Conservation (phyloP, 92 coral and sea anemone genomes). For the Palythoa heliodiscus region DNA sequence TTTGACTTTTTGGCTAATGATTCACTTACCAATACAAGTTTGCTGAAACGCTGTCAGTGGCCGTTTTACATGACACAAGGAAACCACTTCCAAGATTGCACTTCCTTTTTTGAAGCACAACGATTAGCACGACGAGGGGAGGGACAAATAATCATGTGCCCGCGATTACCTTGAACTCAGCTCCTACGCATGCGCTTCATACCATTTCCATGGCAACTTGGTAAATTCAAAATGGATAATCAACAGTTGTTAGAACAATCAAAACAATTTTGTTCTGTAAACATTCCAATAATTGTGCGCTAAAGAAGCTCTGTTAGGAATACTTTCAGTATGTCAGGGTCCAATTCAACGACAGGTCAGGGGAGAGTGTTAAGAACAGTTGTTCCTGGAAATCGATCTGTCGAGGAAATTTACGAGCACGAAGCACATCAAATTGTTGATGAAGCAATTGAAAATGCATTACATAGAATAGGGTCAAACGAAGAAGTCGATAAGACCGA, state of each 20-base stretch:
- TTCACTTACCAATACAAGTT: neutral
- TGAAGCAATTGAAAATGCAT: constrained; percentile 95
- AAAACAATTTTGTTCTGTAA: neutral
- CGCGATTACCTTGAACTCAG: neutral
- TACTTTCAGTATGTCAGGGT: neutral
- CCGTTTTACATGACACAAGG: neutral
- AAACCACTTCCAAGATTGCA: neutral
- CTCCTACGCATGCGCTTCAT: constrained; percentile 15
- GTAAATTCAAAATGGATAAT: constrained; percentile 43
- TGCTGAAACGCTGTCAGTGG: neutral
- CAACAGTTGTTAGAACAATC: neutral
- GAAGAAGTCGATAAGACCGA: constrained; percentile 10
- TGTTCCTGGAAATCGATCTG: constrained; percentile 79
- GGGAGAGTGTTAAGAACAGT: constrained; percentile 63
- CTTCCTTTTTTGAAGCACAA: neutral
- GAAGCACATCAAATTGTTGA: constrained; percentile 97
- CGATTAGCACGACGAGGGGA: neutral
- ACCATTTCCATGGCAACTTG: constrained; percentile 35
- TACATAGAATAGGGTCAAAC: constrained; percentile 59
- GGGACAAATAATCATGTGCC: constrained; percentile 29
- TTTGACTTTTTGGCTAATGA: constrained; percentile 17
- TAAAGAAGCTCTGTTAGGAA: neutral
- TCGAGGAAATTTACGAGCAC: constrained; percentile 79
- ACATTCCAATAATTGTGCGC: neutral
- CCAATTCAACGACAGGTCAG: constrained; percentile 39